A percentile compares a stretch with the other conserved stretches of the same genome.
Evolutionary conservation across 1,140 invertebrate genomes (phyloP).

Genomic region (Paralvinella palmiformis): DNA sequence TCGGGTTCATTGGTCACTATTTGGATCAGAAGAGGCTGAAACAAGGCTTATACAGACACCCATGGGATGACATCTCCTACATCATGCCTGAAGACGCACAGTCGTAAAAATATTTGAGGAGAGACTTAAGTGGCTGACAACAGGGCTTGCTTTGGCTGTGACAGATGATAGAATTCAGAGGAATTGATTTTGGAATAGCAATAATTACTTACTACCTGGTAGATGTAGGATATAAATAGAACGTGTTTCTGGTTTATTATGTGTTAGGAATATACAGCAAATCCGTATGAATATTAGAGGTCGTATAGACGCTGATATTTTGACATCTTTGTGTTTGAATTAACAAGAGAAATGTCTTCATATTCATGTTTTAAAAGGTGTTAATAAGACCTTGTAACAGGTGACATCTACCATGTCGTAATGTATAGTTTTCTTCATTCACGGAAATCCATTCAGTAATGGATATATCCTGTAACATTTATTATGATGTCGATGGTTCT

Average conservation of each 20-base stretch:
- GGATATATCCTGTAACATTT: too few relatives aligned
- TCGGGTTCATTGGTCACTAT: constrained; percentile 98
- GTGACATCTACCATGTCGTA: too few relatives aligned
- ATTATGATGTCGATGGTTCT: too few relatives aligned
- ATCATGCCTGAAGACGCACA: constrained; percentile 69
- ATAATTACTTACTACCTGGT: background rate
- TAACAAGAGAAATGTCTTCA: too few relatives aligned
- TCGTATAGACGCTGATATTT: too few relatives aligned
- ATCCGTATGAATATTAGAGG: too few relatives aligned
- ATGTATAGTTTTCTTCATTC: too few relatives aligned
- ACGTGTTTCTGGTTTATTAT: background rate
- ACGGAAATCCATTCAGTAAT: too few relatives aligned
- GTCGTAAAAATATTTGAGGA: background rate
- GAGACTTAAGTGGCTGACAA: background rate
- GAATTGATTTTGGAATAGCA: background rate
- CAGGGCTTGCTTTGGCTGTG: background rate
- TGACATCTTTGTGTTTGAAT: too few relatives aligned
- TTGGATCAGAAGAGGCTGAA: constrained; percentile 98
- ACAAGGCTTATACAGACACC: constrained; percentile 97
- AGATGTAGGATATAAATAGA: background rate
- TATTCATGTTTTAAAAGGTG: too few relatives aligned
- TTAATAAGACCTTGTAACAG: too few relatives aligned
- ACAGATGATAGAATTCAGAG: background rate
- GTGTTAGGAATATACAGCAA: background rate
- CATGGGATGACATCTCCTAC: constrained; percentile 99